Conservation (phyloP, 2,888 invertebrate genomes). For the Xanthorhoe designata region DNA sequence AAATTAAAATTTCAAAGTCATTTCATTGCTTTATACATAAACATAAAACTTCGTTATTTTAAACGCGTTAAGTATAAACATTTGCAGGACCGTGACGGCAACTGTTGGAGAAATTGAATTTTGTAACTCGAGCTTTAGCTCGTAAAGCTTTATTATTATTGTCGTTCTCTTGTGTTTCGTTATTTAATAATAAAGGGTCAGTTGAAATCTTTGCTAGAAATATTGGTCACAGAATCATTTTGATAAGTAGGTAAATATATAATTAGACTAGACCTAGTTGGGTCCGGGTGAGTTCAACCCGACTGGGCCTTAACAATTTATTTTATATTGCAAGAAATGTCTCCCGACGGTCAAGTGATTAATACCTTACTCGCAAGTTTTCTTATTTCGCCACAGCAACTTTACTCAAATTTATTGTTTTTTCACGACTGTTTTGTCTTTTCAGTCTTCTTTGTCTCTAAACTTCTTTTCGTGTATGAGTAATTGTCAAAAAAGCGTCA, state of each 20-base stretch:
- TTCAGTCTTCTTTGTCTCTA: neutral
- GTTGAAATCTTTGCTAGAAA: constrained; percentile 27
- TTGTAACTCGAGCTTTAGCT: constrained; percentile 62
- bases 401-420: neutral
- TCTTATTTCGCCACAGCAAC: neutral
- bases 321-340: too few species aligned
- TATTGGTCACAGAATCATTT: constrained; percentile 11
- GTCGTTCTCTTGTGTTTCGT: constrained; percentile 58
- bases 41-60: constrained; percentile 64
- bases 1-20: constrained; percentile 45
- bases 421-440: neutral
- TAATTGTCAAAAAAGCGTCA: constrained; percentile 16
- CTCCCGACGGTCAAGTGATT: neutral
- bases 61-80: constrained; percentile 61
- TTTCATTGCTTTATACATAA: constrained; percentile 50
- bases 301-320: too few species aligned
- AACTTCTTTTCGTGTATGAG: constrained; percentile 4
- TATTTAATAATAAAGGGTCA: constrained; percentile 49
- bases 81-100: constrained; percentile 51
- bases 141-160: constrained; percentile 59
- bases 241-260: neutral
- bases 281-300: too few species aligned
- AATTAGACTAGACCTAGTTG: neutral
- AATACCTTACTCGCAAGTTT: neutral
- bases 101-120: constrained; percentile 69